phyloP scores from a whole-genome alignment of 2,797 vertebrate species.

The Channa striata region DNA sequence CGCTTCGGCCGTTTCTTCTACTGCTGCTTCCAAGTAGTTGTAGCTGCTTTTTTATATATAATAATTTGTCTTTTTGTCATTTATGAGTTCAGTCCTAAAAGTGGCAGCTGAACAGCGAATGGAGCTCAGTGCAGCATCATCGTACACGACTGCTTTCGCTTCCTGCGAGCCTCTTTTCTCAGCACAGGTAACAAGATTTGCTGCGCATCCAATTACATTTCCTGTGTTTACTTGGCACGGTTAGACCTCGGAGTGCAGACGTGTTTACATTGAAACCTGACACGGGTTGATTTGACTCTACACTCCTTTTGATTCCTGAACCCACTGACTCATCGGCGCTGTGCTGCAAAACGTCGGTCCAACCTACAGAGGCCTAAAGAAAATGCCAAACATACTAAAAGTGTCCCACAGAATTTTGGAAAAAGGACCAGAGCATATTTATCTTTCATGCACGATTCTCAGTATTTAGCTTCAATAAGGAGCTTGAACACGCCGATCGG shows the following conservation, averaged over 20 bases:
- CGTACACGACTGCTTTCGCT: constrained; percentile 1
- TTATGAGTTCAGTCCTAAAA: constrained; percentile 11
- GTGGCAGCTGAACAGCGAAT: constrained; percentile 1
- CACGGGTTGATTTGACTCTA: background rate
- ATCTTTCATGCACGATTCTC: no score
- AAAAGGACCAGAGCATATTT: background rate
- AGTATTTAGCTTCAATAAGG: background rate
- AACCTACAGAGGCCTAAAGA: background rate
- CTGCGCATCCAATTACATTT: constrained; percentile 30
- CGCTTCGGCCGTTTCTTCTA: constrained; percentile 17
- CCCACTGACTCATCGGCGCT: background rate
- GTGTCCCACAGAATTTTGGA: background rate
- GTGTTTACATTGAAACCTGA: constrained; percentile 13
- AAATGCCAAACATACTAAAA: background rate
- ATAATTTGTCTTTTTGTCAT: constrained; percentile 18
- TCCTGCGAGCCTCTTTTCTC: constrained; percentile 11
- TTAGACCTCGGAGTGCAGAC: background rate
- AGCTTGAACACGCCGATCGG: background rate
- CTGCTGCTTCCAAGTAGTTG: constrained; percentile 7
- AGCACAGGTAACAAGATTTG: constrained; percentile 24
- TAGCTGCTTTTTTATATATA: background rate
- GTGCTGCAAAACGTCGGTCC: background rate
- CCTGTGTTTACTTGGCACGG: constrained; percentile 1
- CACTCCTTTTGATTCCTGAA: background rate
- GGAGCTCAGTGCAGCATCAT: constrained; percentile 12